Percentiles rank a stretch among this genome's conserved stretches.
These are phyloP conservation scores for Caenorhabditis doughertyi DNA, from an alignment of 2,888 invertebrate genomes.

Conservation along the genomic window DNA sequence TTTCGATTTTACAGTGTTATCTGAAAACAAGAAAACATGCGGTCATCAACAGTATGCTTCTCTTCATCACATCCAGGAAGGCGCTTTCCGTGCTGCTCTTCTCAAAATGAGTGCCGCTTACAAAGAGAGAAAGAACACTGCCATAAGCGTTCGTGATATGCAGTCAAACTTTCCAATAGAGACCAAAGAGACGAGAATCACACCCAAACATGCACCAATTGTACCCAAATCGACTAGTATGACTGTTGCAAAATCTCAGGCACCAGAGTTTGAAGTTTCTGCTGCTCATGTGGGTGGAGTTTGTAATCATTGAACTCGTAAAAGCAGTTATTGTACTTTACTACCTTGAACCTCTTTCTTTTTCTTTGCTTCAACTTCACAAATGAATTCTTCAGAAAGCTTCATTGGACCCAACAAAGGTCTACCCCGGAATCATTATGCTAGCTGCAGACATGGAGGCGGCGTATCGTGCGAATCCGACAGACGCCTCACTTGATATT, in stretches of 20 bases:
- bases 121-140: conserved; percentile 29
- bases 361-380: not conserved
- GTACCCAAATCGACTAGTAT: conserved; percentile 16
- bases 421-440: conserved; percentile 36
- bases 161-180: conserved; percentile 41
- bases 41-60: conserved; percentile 32
- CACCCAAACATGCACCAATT: not conserved
- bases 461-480: conserved; percentile 24
- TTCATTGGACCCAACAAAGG: not conserved
- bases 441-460: conserved; percentile 57
- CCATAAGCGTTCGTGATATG: conserved; percentile 29
- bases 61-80: conserved; percentile 36
- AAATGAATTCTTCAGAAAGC: conserved; percentile 20
- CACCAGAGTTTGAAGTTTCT: conserved; percentile 8
- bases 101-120: conserved; percentile 34
- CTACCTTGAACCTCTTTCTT: not conserved
- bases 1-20: conserved; percentile 8
- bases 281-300: not conserved
- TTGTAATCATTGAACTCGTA: not conserved
- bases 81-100: conserved; percentile 45
- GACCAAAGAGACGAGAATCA: not conserved
- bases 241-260: conserved; percentile 16
- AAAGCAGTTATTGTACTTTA: not conserved
- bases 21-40: conserved; percentile 27
- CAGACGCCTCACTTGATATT: conserved; percentile 33